These are phyloP conservation scores for Squalus acanthias DNA, from an alignment of 2,797 vertebrate species.

Conservation along the genomic window DNA sequence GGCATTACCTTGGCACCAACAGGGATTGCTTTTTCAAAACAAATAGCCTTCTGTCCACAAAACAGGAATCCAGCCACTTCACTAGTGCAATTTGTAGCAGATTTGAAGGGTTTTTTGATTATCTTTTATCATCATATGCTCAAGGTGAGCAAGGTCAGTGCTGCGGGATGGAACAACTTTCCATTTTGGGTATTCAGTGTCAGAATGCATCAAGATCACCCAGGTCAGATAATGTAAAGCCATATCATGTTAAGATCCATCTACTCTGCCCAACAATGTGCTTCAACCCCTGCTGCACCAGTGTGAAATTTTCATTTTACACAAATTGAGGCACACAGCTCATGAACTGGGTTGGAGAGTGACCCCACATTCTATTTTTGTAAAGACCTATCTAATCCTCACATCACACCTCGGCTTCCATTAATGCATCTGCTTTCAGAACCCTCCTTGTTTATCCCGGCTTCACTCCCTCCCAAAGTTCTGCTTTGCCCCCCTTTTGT, in stretches of 20 bases:
- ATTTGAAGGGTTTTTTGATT: not conserved
- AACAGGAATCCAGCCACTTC: not conserved
- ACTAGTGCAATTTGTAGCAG: no score
- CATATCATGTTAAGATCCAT: not conserved
- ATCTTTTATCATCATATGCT: not conserved
- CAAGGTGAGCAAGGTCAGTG: not conserved
- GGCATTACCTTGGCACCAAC: not conserved
- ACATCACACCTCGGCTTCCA: no score
- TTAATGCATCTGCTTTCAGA: no score
- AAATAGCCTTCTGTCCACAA: not conserved
- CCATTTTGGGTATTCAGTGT: not conserved
- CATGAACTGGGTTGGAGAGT: no score
- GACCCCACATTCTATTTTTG: no score
- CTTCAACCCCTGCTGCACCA: no score
- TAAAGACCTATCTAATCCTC: no score
- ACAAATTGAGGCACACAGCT: no score
- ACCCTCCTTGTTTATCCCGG: no score
- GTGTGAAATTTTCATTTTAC: not conserved
- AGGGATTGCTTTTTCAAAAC: not conserved
- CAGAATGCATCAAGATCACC: not conserved
- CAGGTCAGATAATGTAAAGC: not conserved
- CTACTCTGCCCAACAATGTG: not conserved
- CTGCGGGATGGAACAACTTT: not conserved
- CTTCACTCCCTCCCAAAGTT: no score
- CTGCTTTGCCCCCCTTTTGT: no score